phyloP scores from a whole-genome alignment of 2,888 invertebrate genomes.

The Metacarcinus magister region DNA sequence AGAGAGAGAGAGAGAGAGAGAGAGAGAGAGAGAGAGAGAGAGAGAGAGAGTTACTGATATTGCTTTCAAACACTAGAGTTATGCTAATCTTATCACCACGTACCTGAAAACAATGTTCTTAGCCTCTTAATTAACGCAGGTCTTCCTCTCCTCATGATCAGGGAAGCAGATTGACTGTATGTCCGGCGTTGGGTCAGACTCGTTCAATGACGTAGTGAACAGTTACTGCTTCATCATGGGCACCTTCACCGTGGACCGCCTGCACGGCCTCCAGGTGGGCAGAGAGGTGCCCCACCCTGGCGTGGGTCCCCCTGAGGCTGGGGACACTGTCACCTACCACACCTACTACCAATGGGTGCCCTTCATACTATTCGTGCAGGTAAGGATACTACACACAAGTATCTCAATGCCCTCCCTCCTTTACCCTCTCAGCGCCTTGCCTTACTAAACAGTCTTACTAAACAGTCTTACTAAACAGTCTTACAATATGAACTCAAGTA shows the following conservation, averaged over 20 bases:
- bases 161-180: conserved; percentile 78
- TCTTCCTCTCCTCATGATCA: background rate
- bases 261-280: conserved; percentile 53
- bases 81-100: too few species aligned
- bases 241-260: conserved; percentile 81
- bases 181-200: conserved; percentile 36
- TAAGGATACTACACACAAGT: background rate
- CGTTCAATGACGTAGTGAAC: conserved; percentile 75
- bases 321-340: conserved; percentile 90
- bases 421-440: background rate
- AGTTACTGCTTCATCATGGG: conserved; percentile 82
- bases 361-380: conserved; percentile 88
- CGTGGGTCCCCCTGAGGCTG: conserved; percentile 86
- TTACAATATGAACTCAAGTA: too few species aligned
- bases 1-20: conserved; percentile 44
- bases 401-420: background rate
- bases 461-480: too few species aligned
- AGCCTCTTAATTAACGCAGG: too few species aligned
- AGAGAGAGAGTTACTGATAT: background rate
- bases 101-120: too few species aligned
- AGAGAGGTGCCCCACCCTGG: conserved; percentile 76
- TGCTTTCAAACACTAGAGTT: too few species aligned
- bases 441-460: too few species aligned
- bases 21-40: conserved; percentile 32
- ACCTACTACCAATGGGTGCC: conserved; percentile 98